Conservation (phyloP, 1,140 invertebrate genomes). For the Camponotus vicinus region DNA sequence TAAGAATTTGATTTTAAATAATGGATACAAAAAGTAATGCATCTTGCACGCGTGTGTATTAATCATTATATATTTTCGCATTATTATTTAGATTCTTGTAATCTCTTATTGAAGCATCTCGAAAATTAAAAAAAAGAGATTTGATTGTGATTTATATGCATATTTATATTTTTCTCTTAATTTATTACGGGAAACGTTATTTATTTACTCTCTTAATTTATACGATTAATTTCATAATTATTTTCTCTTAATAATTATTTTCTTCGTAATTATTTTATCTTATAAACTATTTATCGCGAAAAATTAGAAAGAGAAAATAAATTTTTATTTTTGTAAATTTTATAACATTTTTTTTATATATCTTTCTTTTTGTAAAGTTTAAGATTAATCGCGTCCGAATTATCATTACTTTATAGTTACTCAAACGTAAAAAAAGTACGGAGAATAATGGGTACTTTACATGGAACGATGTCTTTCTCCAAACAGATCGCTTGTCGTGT, state of each 20-base stretch:
- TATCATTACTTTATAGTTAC: neutral
- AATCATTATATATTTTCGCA: neutral
- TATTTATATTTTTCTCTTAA: neutral
- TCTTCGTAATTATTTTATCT: neutral
- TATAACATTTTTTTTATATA: neutral
- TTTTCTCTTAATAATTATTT: neutral
- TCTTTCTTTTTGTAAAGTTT: neutral
- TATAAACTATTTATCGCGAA: neutral
- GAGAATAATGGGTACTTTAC: slow-evolving; percentile 4
- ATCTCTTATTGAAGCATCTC: neutral
- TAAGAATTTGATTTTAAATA: neutral
- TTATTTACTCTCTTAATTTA: no score
- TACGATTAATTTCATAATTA: no score
- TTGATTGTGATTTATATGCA: neutral
- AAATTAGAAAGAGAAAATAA: neutral
- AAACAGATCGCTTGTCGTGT: neutral
- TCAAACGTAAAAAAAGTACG: neutral
- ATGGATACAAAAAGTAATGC: neutral
- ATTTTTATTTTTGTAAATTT: neutral
- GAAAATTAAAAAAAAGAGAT: no score
- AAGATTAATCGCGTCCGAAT: slow-evolving; percentile 3
- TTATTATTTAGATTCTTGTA: neutral
- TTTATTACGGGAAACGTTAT: neutral
- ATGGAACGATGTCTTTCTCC: neutral
- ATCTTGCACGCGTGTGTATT: neutral